Percentiles rank a stretch among this genome's conserved stretches.
Evolutionary conservation across 2,113 vertebrate species (phyloP).

Genomic region (Muntiacus muntjak): DNA sequence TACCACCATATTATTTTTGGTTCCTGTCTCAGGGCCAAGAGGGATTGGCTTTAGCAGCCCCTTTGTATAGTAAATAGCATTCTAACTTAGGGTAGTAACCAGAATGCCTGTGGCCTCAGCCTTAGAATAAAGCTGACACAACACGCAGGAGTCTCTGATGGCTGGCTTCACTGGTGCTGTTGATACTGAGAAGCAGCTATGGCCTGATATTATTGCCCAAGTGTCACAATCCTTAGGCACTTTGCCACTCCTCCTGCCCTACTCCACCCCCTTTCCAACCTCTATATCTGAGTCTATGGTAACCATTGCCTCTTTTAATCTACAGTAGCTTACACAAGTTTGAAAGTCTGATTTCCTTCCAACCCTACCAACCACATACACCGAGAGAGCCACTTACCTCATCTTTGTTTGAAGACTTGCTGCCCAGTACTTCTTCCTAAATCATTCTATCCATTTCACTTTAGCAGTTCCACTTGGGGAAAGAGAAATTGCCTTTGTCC

Average conservation of each 20-base stretch:
- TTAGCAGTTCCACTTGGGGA: background rate
- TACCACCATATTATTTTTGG: background rate
- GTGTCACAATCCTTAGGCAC: background rate
- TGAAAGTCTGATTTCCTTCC: background rate
- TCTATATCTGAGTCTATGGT: background rate
- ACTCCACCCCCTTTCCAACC: background rate
- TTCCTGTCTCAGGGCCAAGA: background rate
- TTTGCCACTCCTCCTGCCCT: background rate
- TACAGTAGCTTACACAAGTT: background rate
- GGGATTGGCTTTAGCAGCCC: background rate
- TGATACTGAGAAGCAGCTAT: background rate
- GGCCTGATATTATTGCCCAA: background rate
- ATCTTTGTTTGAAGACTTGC: background rate
- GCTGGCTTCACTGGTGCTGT: background rate
- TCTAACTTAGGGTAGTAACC: background rate
- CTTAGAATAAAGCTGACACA: background rate
- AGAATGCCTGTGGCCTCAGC: background rate
- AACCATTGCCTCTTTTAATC: background rate
- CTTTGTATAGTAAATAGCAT: conserved; percentile 18
- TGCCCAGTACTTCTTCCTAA: background rate
- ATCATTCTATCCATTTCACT: conserved; percentile 21
- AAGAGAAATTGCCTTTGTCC: conserved; percentile 38
- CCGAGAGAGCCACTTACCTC: background rate
- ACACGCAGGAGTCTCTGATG: background rate
- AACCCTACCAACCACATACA: background rate